phyloP scores from a whole-genome alignment of 2,113 vertebrate genomes.

The Lutjanus erythropterus region DNA sequence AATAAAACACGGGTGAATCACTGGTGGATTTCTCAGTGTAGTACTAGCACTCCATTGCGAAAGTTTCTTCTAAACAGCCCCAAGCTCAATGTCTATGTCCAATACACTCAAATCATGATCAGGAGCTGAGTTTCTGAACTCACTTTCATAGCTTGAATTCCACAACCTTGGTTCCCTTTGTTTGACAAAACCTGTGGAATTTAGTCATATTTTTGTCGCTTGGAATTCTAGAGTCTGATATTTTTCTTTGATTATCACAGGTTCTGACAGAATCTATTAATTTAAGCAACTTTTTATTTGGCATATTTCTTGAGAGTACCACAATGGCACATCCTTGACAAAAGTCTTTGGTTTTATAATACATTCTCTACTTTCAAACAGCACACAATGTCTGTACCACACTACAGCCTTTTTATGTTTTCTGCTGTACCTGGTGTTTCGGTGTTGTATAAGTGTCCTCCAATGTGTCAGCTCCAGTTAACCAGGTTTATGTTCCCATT shows the following conservation, averaged over 20 bases:
- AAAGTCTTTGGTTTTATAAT: not conserved
- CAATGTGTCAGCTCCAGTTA: constrained; percentile 36
- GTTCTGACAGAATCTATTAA: not conserved
- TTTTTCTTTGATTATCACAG: not conserved
- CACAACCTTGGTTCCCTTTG: too few species aligned
- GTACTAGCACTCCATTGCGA: not conserved
- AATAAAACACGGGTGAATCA: not conserved
- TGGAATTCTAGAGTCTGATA: not conserved
- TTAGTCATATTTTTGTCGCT: too few species aligned
- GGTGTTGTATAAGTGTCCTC: constrained; percentile 2
- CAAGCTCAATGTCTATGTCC: not conserved
- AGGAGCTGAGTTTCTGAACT: not conserved
- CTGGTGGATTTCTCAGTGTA: not conserved
- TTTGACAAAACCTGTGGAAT: too few species aligned
- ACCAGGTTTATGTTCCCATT: constrained; percentile 15
- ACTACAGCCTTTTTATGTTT: constrained; percentile 18
- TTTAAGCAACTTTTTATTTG: not conserved
- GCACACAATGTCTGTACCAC: not conserved
- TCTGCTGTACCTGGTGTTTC: not conserved
- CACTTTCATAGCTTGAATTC: too few species aligned
- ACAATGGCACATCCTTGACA: not conserved
- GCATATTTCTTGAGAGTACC: not conserved
- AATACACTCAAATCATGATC: not conserved
- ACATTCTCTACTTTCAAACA: constrained; percentile 5
- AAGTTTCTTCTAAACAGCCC: too few species aligned